A percentile compares a stretch with the other conserved stretches of the same genome.
These are phyloP conservation scores for Lepus europaeus DNA, from an alignment of 2,113 vertebrate genomes.

Conservation along the genomic window DNA sequence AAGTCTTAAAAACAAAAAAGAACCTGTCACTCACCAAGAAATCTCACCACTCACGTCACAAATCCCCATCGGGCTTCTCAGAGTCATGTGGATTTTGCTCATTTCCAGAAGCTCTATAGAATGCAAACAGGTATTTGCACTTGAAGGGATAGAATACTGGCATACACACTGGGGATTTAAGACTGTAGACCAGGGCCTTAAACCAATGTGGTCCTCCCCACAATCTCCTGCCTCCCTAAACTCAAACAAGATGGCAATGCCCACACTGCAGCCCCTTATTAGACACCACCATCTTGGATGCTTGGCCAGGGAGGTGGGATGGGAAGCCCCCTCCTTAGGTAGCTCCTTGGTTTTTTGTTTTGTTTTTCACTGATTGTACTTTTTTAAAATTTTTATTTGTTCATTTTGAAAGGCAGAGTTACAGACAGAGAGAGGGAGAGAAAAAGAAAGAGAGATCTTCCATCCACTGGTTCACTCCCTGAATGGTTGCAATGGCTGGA, in stretches of 20 bases:
- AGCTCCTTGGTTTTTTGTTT: too few relatives aligned
- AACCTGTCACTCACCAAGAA: background rate
- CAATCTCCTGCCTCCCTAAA: background rate
- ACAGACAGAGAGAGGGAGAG: too few relatives aligned
- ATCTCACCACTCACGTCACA: background rate
- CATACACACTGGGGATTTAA: too few relatives aligned
- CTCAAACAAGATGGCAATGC: background rate
- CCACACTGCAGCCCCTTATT: background rate
- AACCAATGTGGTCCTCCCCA: background rate
- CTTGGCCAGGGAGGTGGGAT: too few relatives aligned
- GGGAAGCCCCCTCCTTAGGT: too few relatives aligned
- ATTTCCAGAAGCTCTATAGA: background rate
- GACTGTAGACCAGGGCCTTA: background rate
- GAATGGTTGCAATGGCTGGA: too few relatives aligned
- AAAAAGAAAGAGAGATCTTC: too few relatives aligned
- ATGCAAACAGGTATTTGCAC: background rate
- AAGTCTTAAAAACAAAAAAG: too few relatives aligned
- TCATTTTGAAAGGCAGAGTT: too few relatives aligned
- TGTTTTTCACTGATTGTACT: too few relatives aligned
- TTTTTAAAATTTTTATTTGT: too few relatives aligned
- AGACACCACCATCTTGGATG: background rate
- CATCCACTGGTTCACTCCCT: too few relatives aligned
- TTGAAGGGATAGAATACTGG: background rate
- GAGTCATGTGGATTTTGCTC: background rate
- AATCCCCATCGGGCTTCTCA: background rate